Conservation (phyloP, 2,113 vertebrate species). For the Diglossa brunneiventris region DNA sequence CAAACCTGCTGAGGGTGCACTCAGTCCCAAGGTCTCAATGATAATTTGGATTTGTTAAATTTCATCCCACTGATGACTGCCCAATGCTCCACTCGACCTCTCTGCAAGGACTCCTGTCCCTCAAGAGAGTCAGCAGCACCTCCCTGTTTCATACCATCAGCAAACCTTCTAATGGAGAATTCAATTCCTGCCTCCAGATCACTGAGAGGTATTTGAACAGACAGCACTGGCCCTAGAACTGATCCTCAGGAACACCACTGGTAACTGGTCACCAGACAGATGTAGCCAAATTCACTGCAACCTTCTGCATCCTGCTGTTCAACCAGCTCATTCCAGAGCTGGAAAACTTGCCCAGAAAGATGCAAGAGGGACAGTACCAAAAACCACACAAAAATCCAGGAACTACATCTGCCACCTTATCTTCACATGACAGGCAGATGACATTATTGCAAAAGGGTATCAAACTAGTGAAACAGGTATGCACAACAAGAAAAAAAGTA, state of each 20-base stretch:
- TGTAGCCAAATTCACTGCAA: background rate
- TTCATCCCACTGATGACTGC: background rate
- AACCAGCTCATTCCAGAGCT: background rate
- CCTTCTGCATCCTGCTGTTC: background rate
- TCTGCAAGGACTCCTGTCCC: background rate
- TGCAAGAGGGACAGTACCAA: background rate
- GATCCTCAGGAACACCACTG: rapidly evolving
- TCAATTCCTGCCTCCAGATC: background rate
- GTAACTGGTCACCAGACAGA: rapidly evolving
- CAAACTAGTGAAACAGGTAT: background rate
- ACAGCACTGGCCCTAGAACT: background rate
- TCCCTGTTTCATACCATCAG: background rate
- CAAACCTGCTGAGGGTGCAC: background rate
- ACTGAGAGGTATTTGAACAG: background rate
- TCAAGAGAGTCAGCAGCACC: background rate
- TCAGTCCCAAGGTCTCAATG: background rate
- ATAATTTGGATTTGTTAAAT: background rate
- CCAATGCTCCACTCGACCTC: background rate
- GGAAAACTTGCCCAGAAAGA: background rate
- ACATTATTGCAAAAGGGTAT: background rate
- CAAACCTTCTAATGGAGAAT: background rate
- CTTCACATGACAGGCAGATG: background rate
- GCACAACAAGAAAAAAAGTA: background rate
- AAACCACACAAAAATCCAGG: background rate
- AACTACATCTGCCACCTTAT: background rate